Base-by-base conservation (phyloP, 2,888 invertebrate species). In the Ctenicera cuprea region DNA sequence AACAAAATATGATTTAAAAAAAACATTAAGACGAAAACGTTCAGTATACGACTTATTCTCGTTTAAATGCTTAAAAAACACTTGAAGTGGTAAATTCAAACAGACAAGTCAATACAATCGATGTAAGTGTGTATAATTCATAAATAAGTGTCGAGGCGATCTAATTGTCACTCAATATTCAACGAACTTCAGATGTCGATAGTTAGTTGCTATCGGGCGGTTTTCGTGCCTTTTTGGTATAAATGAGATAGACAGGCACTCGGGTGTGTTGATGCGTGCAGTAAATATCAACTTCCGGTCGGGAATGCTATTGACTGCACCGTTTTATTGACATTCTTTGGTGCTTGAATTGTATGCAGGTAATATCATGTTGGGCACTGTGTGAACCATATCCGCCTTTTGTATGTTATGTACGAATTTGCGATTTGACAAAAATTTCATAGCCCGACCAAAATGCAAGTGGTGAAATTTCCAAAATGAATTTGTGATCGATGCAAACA, bases 251-350 rank as follows among this genome's bases (percentile, higher is more conserved):
- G 64, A 45, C 50, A 48, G 33, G 64, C 64, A 16, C 48, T 30
- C 18, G 64, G 64, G 43, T n/a, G 2, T n/a, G 22, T 14, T 43
- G 67, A 57, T 59, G 68, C 45, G 45, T 59, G 68, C 48, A 37
- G 48, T 38, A 68, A 75, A 71, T 64, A 63, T 63, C 54, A 74
- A 67, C 71, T 63, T 72, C 61, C 66, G 37, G 61, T 67, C 45
- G 11, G 20, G 12, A 3, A 22, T 33, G 41, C 30, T 63, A 70
- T 70, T 70, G 70, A 70, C 70, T 70, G 70, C 59, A 67, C 72
- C 48, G 48, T 50, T 71, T 64, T 59, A 66, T 72, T 66, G 68
- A 61, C 72, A 66, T 59, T 66, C 67, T 22, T 71, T 48, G 63
- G 12, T 64, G 70, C 63, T 38, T 26, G 64, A 52, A 63, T 63